Base-by-base conservation (phyloP, 2,888 invertebrate species). In the Polietes domitor region DNA sequence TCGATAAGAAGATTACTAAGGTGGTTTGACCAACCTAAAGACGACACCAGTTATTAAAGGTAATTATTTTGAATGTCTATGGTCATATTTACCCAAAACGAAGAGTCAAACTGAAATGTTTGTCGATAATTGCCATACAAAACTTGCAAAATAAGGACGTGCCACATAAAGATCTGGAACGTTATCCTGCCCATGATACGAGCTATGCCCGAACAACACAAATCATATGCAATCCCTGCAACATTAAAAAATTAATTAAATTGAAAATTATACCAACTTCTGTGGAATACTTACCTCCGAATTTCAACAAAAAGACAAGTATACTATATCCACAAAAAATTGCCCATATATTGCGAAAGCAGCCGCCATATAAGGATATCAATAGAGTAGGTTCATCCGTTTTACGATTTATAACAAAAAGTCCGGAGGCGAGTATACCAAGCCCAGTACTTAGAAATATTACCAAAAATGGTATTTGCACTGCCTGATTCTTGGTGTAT, bases 291-390 rank as follows among this genome's bases (percentile, higher is more conserved):
- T 88, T 86, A 92, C 92, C 88, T 77, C 92, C 92, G 32, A 89
- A 82, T 86, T 90, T 91, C 15, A 88, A 85, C 47, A 88, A 86
- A 87, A 90, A 88, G 43, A 88, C 85, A 53, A 89, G 85, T 2
- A 92, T 78, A 15, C 88, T 88, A 2, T 89, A 86, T 0, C 89
- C 90, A 26, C 92, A 89, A 21, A 91, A 88, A 2, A 92, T 63
- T 4, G 89, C 89, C 89, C 92, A 93, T 1, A 91, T 65, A 85
- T 91, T 92, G 82, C 91, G 92, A 72, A 90, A 91, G 0, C 91
- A 73, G 0, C 91, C 90, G 76, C 92, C 91, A 86, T 93, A 93
- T 1, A 93, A 47, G 0, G 91, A 92, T 12, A 92, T 86, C 88
- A 89, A 90, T 24, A 92, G 50, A 0, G 90, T 90, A 0, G 92